Evolutionary conservation across 1,140 invertebrate species (phyloP).

Genomic region (Riptortus pedestris): DNA sequence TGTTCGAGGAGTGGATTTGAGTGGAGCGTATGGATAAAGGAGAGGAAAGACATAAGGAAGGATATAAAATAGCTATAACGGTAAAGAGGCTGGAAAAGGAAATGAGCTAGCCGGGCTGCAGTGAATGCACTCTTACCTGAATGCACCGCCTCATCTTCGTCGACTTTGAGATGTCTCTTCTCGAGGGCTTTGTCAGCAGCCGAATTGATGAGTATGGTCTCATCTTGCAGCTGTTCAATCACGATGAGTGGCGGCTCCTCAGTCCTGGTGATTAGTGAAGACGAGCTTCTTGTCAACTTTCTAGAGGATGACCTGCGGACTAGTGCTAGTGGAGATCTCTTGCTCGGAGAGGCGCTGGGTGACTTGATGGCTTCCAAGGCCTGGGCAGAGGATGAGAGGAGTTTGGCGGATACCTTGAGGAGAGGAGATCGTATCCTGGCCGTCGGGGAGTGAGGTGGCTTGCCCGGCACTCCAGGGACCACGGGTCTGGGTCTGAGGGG

Average conservation of each 20-base stretch:
- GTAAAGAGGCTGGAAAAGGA: no score
- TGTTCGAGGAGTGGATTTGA: no score
- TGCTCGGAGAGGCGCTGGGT: conserved; percentile 15
- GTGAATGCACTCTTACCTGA: conserved; percentile 45
- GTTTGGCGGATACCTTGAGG: conserved; percentile 28
- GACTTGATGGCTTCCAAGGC: conserved; percentile 29
- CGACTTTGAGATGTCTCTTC: conserved; percentile 35
- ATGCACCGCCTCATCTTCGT: conserved; percentile 51
- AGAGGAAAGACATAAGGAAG: no score
- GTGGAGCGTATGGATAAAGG: no score
- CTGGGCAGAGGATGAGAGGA: conserved; percentile 31
- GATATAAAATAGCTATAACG: no score
- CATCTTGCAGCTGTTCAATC: conserved; percentile 28
- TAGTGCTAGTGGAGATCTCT: conserved; percentile 31
- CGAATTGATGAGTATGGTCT: conserved; percentile 31
- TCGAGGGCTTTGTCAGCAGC: conserved; percentile 35
- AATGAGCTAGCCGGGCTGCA: no score
- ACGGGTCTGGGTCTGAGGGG: conserved; percentile 13
- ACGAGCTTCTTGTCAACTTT: conserved; percentile 52
- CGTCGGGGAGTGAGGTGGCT: conserved; percentile 18
- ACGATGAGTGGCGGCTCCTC: conserved; percentile 27
- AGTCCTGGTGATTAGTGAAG: conserved; percentile 34
- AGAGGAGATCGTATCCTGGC: conserved; percentile 25
- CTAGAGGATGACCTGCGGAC: conserved; percentile 59
- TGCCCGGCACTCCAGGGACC: no score